These are phyloP conservation scores for Drosophila subsilvestris DNA, from an alignment of 2,888 invertebrate species.

Conservation along the genomic window DNA sequence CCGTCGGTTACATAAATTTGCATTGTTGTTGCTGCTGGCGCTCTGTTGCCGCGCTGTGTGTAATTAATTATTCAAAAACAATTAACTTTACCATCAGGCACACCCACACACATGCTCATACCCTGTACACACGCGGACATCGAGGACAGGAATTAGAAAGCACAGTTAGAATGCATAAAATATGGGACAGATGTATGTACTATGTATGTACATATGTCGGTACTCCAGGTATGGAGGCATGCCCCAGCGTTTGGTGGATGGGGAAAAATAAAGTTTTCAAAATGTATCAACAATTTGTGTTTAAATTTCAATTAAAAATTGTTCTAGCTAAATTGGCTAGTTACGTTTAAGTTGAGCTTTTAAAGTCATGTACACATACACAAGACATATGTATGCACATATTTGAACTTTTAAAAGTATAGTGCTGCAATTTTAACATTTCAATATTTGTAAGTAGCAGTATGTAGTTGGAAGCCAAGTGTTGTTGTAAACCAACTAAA, in stretches of 20 bases:
- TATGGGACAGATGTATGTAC: slow-evolving; percentile 22
- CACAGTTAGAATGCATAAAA: slow-evolving; percentile 65
- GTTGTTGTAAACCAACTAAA: too few relatives aligned
- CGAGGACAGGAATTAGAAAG: slow-evolving; percentile 39
- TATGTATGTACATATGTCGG: slow-evolving; percentile 1
- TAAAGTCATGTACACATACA: background rate
- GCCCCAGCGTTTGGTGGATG: slow-evolving; percentile 14
- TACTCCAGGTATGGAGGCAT: slow-evolving; percentile 40
- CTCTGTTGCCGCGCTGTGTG: slow-evolving; percentile 39
- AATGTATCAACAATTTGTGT: slow-evolving; percentile 25
- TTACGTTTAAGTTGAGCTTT: background rate
- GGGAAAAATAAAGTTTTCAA: slow-evolving; percentile 16
- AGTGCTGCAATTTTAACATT: too few relatives aligned
- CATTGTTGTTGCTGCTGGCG: slow-evolving; percentile 19
- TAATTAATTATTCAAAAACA: slow-evolving; percentile 73
- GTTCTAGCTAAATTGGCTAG: background rate
- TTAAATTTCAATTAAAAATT: slow-evolving; percentile 41
- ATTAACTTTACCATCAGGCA: slow-evolving; percentile 57
- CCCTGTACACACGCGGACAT: slow-evolving; percentile 1
- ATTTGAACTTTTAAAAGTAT: too few relatives aligned
- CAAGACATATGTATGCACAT: too few relatives aligned
- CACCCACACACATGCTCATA: slow-evolving; percentile 16
- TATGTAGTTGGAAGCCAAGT: too few relatives aligned
- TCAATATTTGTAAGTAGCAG: too few relatives aligned
- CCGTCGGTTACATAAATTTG: slow-evolving; percentile 36